Evolutionary conservation across 2,797 vertebrate species (phyloP), one percentile per base, ranked within the genome.

Genomic region (Xyrichtys novacula): DNA sequence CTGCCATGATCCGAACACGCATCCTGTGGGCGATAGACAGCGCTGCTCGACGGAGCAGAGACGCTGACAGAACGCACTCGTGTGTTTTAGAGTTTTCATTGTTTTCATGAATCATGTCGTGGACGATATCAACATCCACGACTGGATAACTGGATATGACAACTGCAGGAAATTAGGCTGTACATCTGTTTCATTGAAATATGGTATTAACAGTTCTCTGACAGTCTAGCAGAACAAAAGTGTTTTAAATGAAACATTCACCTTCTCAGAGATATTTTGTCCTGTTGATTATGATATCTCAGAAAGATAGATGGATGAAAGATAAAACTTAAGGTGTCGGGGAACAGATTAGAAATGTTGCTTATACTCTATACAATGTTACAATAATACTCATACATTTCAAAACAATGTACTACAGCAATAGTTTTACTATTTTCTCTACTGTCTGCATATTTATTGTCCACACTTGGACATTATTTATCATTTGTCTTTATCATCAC

Each of bases 341-440:
- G n/a, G n/a, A n/a, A 31, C 55, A 7, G 23, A 31, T 19, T 28
- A 58, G 23, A 19, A 48, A 43, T 10, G 0, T 54, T 49, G 39
- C 32, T 44, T 48, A 11, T 28, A 36, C 23, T 61, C 19, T 14
- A 3, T 49, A 43, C 11, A 54, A 10, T 54, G 20, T 63, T 32
- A 58, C 38, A 20, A 15, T 3, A 40, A 15, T 12, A 64, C 42
- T 3, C 1, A 17, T 38, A 31, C 4, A 46, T 60, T 57, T 32
- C 31, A 8, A 58, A 68, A n/a, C n/a, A 11, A 74, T 76, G 67
- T 63, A 78, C 31, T 64, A 76, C 26, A 87, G 86, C 78, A 89
- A 85, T 87, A 78, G 83, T 42, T 69, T 61, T 15, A 7, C 48
- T 49, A 31, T 5, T 57, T 49, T 68, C 60, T 28, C 8, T 54